Base-by-base conservation (phyloP, 2,888 invertebrate species). In the Venustoraphidia nigricollis region DNA sequence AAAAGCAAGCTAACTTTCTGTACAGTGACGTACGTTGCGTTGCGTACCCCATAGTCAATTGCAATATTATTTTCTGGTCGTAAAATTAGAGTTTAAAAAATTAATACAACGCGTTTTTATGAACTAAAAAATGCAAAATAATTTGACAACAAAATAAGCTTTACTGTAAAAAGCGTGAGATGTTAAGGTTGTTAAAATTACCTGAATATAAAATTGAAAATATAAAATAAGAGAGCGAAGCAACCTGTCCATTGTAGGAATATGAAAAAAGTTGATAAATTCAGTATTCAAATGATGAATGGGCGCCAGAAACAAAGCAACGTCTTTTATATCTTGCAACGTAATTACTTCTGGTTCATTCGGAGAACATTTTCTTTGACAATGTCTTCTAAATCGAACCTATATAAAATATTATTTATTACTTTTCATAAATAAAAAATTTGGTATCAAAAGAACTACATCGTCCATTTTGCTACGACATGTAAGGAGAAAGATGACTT, bases 141-240 rank as follows among this genome's bases (percentile, higher is more conserved):
- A n/a, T n/a, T n/a, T n/a, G n/a, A n/a, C n/a, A n/a, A n/a, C n/a
- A n/a, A n/a, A n/a, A n/a, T n/a, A n/a, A n/a, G n/a, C n/a, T n/a
- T n/a, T n/a, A n/a, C n/a, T n/a, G n/a, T n/a, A n/a, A n/a, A n/a
- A n/a, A n/a, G n/a, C 27, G 3, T 27, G 6, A 27, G 27, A 27
- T 27, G 27, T 27, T 27, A 5, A 17, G 14, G 11, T 10, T 9
- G 34, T 9, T 43, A n/a, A 27, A 44, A 44, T 53, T 64, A 76
- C 78, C 67, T 77, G 75, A 54, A 77, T 66, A 61, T 75, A 80
- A 61, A 74, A 77, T 58, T 76, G 76, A 55, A 76, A 74, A 58
- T 75, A 81, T 45, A 81, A 60, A 48, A 79, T 73, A 47, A 78
- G 64, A n/a, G 77, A 72, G 52, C 79, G 67, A 49, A 81, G 63